Evolutionary conservation across 2,888 invertebrate species (phyloP).

Genomic region (Plusia festucae): DNA sequence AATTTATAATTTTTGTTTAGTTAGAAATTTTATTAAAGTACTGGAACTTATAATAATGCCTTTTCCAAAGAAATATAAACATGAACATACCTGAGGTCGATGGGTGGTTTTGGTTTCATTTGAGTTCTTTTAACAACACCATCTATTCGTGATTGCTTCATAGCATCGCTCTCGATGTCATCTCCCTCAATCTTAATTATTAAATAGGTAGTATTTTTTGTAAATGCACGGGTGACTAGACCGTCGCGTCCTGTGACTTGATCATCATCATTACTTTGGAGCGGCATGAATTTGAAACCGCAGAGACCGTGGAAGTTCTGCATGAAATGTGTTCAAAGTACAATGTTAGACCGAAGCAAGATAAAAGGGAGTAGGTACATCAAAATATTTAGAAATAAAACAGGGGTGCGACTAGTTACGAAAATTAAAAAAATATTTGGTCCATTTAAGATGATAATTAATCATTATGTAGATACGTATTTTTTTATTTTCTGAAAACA

Average conservation of each 20-base stretch:
- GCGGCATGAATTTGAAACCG: constrained; percentile 77
- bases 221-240: constrained; percentile 69
- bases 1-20: no score
- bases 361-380: no score
- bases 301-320: constrained; percentile 71
- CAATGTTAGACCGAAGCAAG: background rate
- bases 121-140: constrained; percentile 66
- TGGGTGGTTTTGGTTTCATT: constrained; percentile 72
- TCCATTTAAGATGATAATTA: no score
- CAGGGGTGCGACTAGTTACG: no score
- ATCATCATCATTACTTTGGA: constrained; percentile 54
- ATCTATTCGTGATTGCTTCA: constrained; percentile 67
- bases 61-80: no score
- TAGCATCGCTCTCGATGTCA: constrained; percentile 61
- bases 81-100: constrained; percentile 76
- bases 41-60: no score
- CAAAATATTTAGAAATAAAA: no score
- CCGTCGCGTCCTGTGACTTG: constrained; percentile 65
- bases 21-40: no score
- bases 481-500: no score
- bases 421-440: no score
- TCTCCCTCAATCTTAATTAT: constrained; percentile 77
- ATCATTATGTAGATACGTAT: no score
- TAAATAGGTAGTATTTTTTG: constrained; percentile 77
- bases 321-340: background rate